phyloP scores from a whole-genome alignment of 2,797 vertebrate species.

The Lepidocolaptes lacrymiger region DNA sequence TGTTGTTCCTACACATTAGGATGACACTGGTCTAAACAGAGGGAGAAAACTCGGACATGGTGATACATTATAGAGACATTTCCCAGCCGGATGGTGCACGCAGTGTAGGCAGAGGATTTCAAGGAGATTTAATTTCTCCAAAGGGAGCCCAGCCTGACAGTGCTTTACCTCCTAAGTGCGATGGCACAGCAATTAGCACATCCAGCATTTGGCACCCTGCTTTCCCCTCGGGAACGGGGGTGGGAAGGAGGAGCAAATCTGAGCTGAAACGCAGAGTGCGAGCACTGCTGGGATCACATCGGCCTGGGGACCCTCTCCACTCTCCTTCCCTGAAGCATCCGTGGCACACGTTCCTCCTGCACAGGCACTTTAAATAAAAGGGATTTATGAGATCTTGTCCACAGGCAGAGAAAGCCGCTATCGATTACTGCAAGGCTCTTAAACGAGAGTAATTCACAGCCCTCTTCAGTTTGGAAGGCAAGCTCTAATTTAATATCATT shows the following conservation, averaged over 20 bases:
- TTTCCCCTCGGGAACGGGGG: neutral
- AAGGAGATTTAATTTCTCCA: neutral
- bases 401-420: constrained; percentile 26
- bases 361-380: neutral
- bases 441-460: constrained; percentile 62
- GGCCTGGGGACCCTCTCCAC: fast-evolving
- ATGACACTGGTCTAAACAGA: neutral
- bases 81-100: neutral
- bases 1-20: neutral
- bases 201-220: neutral
- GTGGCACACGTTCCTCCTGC: neutral
- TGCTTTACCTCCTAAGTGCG: neutral
- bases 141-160: neutral
- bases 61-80: fast-evolving
- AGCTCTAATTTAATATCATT: constrained; percentile 75
- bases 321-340: neutral
- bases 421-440: constrained; percentile 63
- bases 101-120: neutral
- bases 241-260: neutral
- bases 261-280: fast-evolving
- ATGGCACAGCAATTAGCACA: constrained; percentile 28
- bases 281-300: neutral
- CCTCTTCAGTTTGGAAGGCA: constrained; percentile 61
- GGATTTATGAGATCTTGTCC: constrained; percentile 54
- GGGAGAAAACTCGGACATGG: fast-evolving